phyloP scores from a whole-genome alignment of 92 coral and sea anemone species.

The Zoanthus sociatus region DNA sequence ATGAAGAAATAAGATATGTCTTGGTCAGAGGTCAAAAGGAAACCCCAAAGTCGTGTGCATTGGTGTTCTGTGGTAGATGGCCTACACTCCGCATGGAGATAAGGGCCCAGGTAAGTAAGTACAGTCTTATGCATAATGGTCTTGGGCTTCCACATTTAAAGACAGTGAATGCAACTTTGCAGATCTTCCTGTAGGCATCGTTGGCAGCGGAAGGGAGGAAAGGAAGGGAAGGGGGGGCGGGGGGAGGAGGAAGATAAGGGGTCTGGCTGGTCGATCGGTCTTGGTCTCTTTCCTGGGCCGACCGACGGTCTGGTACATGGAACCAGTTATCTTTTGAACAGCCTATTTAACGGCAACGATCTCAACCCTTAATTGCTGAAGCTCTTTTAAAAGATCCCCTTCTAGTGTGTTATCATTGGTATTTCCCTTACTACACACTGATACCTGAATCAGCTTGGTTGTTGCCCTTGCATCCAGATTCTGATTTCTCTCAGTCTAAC shows the following conservation, averaged over 20 bases:
- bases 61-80: no score
- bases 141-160: no score
- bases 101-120: no score
- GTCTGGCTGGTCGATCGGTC: background rate
- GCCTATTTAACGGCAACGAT: background rate
- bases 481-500: background rate
- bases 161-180: no score
- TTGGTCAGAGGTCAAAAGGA: no score
- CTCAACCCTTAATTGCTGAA: background rate
- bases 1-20: no score
- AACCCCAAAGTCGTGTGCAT: no score
- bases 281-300: background rate
- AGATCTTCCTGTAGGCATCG: no score
- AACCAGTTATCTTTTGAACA: background rate
- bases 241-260: no score
- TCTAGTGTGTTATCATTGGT: background rate
- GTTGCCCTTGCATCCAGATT: background rate
- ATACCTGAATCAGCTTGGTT: background rate
- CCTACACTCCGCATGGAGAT: no score
- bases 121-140: no score
- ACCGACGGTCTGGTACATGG: background rate
- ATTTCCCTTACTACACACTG: background rate
- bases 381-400: background rate
- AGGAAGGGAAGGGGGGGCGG: background rate
- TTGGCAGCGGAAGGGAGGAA: background rate